Evolutionary conservation across 2,888 invertebrate genomes (phyloP), one percentile per base, ranked within the genome.

Genomic region (Mycogona germanica): DNA sequence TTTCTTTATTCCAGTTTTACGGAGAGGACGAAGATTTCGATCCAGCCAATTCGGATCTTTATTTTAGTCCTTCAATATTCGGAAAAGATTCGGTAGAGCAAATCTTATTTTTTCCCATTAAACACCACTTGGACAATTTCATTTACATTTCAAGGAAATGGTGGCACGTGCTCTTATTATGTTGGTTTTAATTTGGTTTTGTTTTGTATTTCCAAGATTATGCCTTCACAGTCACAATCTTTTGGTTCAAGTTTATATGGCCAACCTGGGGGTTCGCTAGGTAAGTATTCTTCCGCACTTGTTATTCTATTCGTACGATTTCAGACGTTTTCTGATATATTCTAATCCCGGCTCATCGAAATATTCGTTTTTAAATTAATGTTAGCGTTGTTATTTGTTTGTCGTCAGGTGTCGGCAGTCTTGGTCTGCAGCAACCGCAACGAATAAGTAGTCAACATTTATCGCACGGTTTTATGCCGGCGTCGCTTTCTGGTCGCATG

Each of bases 381-480:
- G 35, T 17, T 29, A 12, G 17, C 9, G 29, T 9, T 26, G 17
- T 29, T 46, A 29, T 46, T 46, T 29, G 7, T 29, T 53, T 17
- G 23, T 47, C 9, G 21, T 32, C 51, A 60, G 85, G 82, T 80
- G 87, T 88, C 87, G 87, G 87, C 78, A 87, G 87, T 79, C 79
- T 87, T 80, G 87, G 87, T 78, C 86, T 87, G 76, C 84, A 84
- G 73, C 83, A 82, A 76, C 82, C 84, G 66, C 86, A 87, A 76
- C 87, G 84, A 78, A 81, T 87, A 76, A 84, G 84, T 72, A 56
- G 60, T 41, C 60, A 60, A 48, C 79, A 78, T 71, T 76, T 82
- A 69, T 76, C 77, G 66, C 75, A 78, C 67, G 76, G 75, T 59
- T 80, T 79, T 69, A 76, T 77, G 65, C 76, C 75, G 68, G 78